Evolutionary conservation across 2,888 invertebrate genomes (phyloP).

Genomic region (Willowsia nigromaculata): DNA sequence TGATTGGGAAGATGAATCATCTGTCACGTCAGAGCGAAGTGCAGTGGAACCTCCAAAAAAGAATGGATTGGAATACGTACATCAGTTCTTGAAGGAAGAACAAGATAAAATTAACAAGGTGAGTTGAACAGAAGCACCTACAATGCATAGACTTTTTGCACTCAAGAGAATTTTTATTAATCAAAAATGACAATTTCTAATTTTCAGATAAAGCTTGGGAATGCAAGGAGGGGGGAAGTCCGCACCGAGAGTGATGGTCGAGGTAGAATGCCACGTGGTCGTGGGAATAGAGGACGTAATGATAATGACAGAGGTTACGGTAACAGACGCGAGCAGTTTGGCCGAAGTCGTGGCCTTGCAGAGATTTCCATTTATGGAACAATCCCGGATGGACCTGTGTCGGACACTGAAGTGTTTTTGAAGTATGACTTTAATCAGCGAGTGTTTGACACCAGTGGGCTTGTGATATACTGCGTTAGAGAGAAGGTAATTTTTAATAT

Average conservation of each 20-base stretch:
- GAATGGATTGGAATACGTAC: conserved; percentile 52
- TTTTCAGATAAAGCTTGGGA: conserved; percentile 24
- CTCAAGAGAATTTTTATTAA: background rate
- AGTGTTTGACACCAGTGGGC: conserved; percentile 79
- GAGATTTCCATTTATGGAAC: conserved; percentile 48
- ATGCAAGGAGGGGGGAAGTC: background rate
- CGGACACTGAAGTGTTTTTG: conserved; percentile 79
- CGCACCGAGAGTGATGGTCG: background rate
- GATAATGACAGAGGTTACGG: background rate
- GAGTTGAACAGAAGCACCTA: background rate
- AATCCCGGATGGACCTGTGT: background rate
- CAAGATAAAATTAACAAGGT: conserved; percentile 30
- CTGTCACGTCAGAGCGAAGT: background rate
- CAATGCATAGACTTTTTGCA: background rate
- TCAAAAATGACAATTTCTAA: background rate
- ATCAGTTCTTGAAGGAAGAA: conserved; percentile 50
- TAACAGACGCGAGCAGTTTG: background rate
- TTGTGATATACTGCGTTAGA: conserved; percentile 79
- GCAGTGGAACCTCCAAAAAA: background rate
- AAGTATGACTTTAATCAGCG: conserved; percentile 80
- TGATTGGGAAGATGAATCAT: background rate
- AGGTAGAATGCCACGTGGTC: background rate
- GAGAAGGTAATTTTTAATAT: conserved; percentile 45
- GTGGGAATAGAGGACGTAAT: background rate
- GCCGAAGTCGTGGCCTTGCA: background rate